phyloP scores from a whole-genome alignment of 2,888 invertebrate species.

The Nephrotoma appendiculata region DNA sequence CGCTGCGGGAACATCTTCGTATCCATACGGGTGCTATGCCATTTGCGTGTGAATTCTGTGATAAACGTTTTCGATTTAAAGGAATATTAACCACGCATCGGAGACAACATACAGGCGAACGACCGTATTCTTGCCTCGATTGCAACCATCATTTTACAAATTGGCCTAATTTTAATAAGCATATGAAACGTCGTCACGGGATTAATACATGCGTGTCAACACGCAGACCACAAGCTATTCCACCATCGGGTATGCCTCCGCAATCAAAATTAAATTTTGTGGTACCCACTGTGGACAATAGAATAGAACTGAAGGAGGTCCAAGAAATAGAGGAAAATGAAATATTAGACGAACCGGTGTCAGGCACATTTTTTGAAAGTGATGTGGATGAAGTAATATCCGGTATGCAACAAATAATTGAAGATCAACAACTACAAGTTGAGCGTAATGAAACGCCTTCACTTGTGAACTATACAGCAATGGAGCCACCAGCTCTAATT shows the following conservation, averaged over 20 bases:
- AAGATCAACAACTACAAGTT: not conserved
- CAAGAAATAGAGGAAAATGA: not conserved
- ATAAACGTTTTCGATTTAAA: slow-evolving; percentile 40
- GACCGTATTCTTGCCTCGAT: slow-evolving; percentile 33
- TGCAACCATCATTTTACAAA: slow-evolving; percentile 60
- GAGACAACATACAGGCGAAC: slow-evolving; percentile 34
- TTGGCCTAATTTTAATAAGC: slow-evolving; percentile 73
- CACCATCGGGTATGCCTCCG: slow-evolving; percentile 31
- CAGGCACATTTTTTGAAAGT: not conserved
- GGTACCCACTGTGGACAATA: slow-evolving; percentile 4
- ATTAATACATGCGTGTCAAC: slow-evolving; percentile 33
- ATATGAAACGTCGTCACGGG: slow-evolving; percentile 59
- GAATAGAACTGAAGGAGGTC: not conserved
- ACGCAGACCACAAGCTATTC: slow-evolving; percentile 31
- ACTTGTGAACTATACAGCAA: not conserved
- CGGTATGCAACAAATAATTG: not conserved
- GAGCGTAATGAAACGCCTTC: not conserved
- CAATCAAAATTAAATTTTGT: slow-evolving; percentile 6
- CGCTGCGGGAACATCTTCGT: slow-evolving; percentile 39
- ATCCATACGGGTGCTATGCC: slow-evolving; percentile 45
- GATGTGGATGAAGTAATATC: not conserved
- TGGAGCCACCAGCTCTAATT: not conserved
- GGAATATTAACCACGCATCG: slow-evolving; percentile 41
- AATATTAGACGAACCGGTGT: not conserved
- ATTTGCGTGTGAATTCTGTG: slow-evolving; percentile 38